Evolutionary conservation across 2,797 vertebrate species (phyloP), one percentile per base, ranked within the genome.

Genomic region (Zenarchopterus dispar): DNA sequence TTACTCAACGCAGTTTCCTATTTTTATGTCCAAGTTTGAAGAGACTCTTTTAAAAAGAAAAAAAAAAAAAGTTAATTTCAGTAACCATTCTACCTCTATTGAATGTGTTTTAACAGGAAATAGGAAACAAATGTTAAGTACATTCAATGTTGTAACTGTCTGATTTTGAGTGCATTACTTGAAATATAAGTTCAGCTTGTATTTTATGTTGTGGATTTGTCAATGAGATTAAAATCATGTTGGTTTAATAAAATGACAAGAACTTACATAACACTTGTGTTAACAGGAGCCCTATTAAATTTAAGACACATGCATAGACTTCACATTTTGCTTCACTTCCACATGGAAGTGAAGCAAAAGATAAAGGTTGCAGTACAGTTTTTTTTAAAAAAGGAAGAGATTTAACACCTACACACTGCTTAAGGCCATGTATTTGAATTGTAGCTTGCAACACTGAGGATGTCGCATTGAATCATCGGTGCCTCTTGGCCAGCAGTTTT

Each of bases 301-400:
- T 39, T 13, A 4, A 15, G 4, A 39, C 36, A 39, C 36, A 39
- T 39, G 62, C 67, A 71, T 41, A 63, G 60, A 15, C 26, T 21
- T 3, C 1, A 6, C 1, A 6, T 49, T 69, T 74, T 67, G 70
- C 24, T 22, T 18, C 2, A 71, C 24, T 22, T 18, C 2, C 11
- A 67, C 1, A 3, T 24, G 52, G 16, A 61, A 5, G 2, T 68
- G 48, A 67, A 63, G 74, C 47, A 77, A 70, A 39, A 57, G 39
- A 33, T 61, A 8, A 21, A n/a, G 0, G 11, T 77, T 77, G 19
- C 41, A 2, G 75, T 61, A 89, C 70, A 59, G 64, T 78, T n/a
- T n/a, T n/a, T n/a, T n/a, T n/a, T n/a, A 39, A 69, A 89, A 82
- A 68, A 55, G 15, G 8, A 31, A n/a, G 8, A 41, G 6, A 33